A percentile compares a stretch with the other conserved stretches of the same genome.
phyloP scores from a whole-genome alignment of 1,140 invertebrate genomes.

The Drosophila obscura region DNA sequence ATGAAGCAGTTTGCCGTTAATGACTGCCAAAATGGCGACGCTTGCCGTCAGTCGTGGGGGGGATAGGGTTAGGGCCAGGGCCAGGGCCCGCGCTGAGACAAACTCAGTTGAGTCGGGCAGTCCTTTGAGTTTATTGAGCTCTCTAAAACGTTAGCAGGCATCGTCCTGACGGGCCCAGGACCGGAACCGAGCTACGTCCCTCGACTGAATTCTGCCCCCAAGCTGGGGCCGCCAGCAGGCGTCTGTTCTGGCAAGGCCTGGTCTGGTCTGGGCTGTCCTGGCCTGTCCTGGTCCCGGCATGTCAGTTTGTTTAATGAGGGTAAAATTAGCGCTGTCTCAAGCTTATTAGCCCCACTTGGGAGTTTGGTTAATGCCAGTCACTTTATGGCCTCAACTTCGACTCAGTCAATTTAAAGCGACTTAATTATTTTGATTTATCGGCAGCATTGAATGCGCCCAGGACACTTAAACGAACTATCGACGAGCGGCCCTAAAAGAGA shows the following conservation, averaged over 20 bases:
- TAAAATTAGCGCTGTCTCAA: conserved; percentile 82
- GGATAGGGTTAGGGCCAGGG: background rate
- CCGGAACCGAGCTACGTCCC: too few species aligned
- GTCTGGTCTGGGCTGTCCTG: conserved; percentile 21
- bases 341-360: conserved; percentile 80
- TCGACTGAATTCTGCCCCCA: conserved; percentile 22
- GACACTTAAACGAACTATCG: conserved; percentile 53
- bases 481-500: conserved; percentile 30
- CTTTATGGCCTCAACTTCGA: conserved; percentile 61
- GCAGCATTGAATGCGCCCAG: conserved; percentile 13
- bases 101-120: conserved; percentile 41
- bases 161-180: conserved; percentile 13
- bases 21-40: conserved; percentile 78
- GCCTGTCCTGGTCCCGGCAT: conserved; percentile 51
- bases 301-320: conserved; percentile 82
- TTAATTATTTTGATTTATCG: conserved; percentile 81
- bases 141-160: conserved; percentile 67
- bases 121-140: conserved; percentile 78
- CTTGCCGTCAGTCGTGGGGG: conserved; percentile 40
- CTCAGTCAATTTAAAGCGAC: conserved; percentile 73
- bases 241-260: background rate
- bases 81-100: conserved; percentile 5
- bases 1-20: conserved; percentile 82
- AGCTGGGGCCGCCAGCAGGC: conserved; percentile 10
- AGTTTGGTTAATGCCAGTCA: conserved; percentile 78